A percentile compares a stretch with the other conserved stretches of the same genome.
Evolutionary conservation across 2,113 vertebrate genomes (phyloP).

Genomic region (Arvicanthis niloticus): DNA sequence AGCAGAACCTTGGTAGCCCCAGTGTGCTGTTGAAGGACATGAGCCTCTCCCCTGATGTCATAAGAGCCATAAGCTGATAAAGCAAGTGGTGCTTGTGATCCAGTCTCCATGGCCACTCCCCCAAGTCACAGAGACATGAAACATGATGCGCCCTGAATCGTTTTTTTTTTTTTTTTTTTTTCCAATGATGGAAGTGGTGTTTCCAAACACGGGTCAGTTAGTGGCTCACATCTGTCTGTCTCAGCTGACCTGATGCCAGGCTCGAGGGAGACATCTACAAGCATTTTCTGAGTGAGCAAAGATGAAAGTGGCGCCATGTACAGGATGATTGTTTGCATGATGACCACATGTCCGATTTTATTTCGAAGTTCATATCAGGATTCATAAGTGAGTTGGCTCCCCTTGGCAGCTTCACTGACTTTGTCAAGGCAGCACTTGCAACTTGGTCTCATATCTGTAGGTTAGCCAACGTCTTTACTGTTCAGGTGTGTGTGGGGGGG

Average conservation of each 20-base stretch:
- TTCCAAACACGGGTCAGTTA: not conserved
- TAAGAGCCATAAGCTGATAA: not conserved
- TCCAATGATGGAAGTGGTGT: not conserved
- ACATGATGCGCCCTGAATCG: not conserved
- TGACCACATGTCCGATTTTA: not conserved
- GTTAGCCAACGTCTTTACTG: not conserved
- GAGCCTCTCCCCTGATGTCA: not conserved
- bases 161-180: conserved; percentile 22
- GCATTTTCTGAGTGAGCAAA: not conserved
- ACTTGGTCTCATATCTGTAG: not conserved
- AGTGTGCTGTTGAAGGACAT: not conserved
- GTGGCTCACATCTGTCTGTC: conserved; percentile 10
- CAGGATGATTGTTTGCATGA: not conserved
- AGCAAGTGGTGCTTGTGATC: not conserved
- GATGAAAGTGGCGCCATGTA: not conserved
- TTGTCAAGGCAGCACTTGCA: not conserved
- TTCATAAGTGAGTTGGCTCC: not conserved
- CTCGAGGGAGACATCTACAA: not conserved
- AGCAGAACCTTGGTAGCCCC: no score
- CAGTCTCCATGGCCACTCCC: not conserved
- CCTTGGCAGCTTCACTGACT: not conserved
- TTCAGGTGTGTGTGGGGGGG: not conserved
- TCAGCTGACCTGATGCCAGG: not conserved
- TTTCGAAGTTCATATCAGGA: not conserved
- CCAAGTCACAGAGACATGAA: not conserved